Percentiles rank a stretch among this genome's conserved stretches.
These are phyloP conservation scores for Pyrocoelia pectoralis DNA, from an alignment of 2,888 invertebrate species.

Conservation along the genomic window DNA sequence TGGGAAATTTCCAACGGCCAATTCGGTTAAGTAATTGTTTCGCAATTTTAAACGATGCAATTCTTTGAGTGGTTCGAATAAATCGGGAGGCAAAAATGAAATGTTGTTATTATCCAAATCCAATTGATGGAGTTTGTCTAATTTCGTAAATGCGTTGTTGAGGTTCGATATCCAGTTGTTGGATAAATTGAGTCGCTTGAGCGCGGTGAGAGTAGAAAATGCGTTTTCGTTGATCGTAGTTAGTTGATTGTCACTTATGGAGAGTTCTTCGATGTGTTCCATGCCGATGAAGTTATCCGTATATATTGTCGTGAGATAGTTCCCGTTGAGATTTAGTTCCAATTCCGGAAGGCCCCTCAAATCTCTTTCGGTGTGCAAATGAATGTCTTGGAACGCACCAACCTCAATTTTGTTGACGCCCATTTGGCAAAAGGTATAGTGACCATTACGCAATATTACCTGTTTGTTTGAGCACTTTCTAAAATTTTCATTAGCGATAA, in stretches of 20 bases:
- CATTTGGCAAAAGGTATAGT: slow-evolving; percentile 9
- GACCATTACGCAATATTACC: neutral
- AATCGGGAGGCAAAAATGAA: neutral
- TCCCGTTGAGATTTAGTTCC: neutral
- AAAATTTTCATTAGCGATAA: neutral
- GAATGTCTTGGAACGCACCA: slow-evolving; percentile 4
- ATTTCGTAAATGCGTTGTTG: neutral
- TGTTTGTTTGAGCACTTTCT: neutral
- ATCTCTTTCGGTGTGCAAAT: neutral
- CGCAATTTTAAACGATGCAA: neutral
- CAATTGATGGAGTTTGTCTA: neutral
- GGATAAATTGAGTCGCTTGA: neutral
- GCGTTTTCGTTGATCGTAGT: neutral
- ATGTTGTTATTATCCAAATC: neutral
- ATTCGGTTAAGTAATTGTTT: neutral
- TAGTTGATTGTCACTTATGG: neutral
- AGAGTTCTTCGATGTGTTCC: neutral
- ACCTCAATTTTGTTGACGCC: neutral
- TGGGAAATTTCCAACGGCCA: slow-evolving; percentile 3
- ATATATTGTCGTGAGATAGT: neutral
- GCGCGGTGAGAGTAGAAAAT: neutral
- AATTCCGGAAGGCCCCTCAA: neutral
- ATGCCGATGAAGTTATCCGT: slow-evolving; percentile 1
- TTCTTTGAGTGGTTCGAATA: neutral
- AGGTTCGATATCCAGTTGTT: neutral